Evolutionary conservation across 1,140 invertebrate species (phyloP).

Genomic region (Babylonia areolata): DNA sequence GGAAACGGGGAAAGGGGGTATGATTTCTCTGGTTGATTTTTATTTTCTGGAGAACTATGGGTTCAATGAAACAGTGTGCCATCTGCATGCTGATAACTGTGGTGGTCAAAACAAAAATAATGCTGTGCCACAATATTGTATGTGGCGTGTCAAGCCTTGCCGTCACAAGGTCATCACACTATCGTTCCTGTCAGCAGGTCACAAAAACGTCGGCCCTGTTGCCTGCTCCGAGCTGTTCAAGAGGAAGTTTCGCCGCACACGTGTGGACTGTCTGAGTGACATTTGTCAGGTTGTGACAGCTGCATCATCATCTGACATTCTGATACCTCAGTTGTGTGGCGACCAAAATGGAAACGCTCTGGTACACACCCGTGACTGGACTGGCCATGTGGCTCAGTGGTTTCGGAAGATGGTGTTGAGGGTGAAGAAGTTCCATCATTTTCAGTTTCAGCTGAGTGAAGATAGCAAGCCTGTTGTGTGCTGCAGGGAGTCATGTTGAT

Average conservation of each 20-base stretch:
- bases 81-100: too few species aligned
- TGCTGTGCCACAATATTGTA: slow-evolving; percentile 26
- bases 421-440: slow-evolving; percentile 11
- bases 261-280: slow-evolving; percentile 33
- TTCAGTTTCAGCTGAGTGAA: background rate
- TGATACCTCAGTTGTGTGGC: slow-evolving; percentile 42
- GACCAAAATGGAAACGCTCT: slow-evolving; percentile 28
- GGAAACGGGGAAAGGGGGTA: background rate
- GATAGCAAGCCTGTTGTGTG: background rate
- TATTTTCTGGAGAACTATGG: too few species aligned
- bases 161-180: slow-evolving; percentile 13
- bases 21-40: too few species aligned
- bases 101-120: slow-evolving; percentile 48
- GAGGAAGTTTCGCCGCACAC: slow-evolving; percentile 20
- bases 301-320: slow-evolving; percentile 37
- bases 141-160: slow-evolving; percentile 27
- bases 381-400: slow-evolving; percentile 26
- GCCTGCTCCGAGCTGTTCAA: slow-evolving; percentile 35
- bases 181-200: slow-evolving; percentile 27
- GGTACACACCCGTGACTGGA: slow-evolving; percentile 42
- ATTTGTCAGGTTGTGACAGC: slow-evolving; percentile 18
- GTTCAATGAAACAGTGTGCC: too few species aligned
- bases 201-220: slow-evolving; percentile 34
- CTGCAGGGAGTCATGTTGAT: background rate
- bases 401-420: slow-evolving; percentile 13